Percentiles rank a stretch among this genome's conserved stretches.
Conservation (phyloP, 2,113 vertebrate genomes). For the Apus apus region DNA sequence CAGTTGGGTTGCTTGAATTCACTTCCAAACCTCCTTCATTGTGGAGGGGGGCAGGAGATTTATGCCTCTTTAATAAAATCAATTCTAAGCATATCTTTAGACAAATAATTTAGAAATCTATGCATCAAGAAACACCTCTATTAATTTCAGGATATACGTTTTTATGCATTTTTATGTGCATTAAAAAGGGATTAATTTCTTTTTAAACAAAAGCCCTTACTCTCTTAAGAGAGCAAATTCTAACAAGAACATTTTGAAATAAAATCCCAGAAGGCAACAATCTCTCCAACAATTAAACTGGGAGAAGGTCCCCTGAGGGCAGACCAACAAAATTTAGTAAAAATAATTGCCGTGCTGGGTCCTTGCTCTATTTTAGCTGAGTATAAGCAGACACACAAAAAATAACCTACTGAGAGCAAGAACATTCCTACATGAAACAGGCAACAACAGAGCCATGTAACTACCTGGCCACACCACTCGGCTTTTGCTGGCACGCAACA, state of each 20-base stretch:
- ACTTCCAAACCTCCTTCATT: constrained; percentile 48
- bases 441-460: constrained; percentile 69
- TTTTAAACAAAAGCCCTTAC: constrained; percentile 23
- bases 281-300: constrained; percentile 79
- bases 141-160: constrained; percentile 69
- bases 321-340: constrained; percentile 74
- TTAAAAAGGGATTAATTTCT: constrained; percentile 10
- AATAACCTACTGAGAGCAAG: constrained; percentile 56
- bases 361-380: constrained; percentile 74
- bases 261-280: constrained; percentile 80
- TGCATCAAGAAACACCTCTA: constrained; percentile 72
- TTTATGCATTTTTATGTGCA: constrained; percentile 68
- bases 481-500: constrained; percentile 68
- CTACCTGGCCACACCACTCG: constrained; percentile 71
- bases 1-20: constrained; percentile 71
- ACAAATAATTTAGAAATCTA: constrained; percentile 76
- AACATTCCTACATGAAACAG: constrained; percentile 59
- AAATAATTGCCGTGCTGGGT: constrained; percentile 78
- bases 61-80: constrained; percentile 74
- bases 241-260: constrained; percentile 77
- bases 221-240: constrained; percentile 61
- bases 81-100: constrained; percentile 76
- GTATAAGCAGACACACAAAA: constrained; percentile 62
- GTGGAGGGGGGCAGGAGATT: constrained; percentile 64
- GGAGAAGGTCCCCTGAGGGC: constrained; percentile 78